Percentiles rank a stretch among this genome's conserved stretches.
Conservation (phyloP, 2,797 vertebrate species). For the Sylvilagus floridanus region DNA sequence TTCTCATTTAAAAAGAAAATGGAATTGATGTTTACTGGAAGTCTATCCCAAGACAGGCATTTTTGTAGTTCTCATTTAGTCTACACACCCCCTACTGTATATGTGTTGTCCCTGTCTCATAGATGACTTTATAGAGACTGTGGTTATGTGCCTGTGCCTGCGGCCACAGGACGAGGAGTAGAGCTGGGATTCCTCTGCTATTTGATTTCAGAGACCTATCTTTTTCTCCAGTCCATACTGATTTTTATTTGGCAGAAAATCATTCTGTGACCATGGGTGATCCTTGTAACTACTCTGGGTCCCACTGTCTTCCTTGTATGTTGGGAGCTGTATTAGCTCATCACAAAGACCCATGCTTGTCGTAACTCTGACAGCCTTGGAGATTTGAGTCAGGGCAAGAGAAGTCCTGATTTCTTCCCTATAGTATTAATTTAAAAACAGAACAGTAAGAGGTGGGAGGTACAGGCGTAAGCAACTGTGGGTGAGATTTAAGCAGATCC, state of each 20-base stretch:
- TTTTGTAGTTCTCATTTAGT: slow-evolving; percentile 21
- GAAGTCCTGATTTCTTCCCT: not conserved
- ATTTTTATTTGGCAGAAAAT: slow-evolving; percentile 58
- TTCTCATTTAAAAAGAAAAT: slow-evolving; percentile 28
- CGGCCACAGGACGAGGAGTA: not conserved
- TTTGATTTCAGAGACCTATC: slow-evolving; percentile 22
- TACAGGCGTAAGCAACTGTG: not conserved
- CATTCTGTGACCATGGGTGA: not conserved
- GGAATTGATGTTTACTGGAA: slow-evolving; percentile 24
- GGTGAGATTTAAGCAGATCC: not conserved
- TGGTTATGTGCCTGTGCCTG: not conserved
- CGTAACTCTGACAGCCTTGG: not conserved
- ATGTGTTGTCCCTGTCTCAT: slow-evolving; percentile 42
- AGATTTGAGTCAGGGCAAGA: not conserved
- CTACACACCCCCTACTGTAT: not conserved
- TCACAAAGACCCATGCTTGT: not conserved
- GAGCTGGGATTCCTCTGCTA: not conserved
- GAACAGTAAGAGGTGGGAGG: not conserved
- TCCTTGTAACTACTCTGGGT: not conserved
- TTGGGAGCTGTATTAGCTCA: not conserved
- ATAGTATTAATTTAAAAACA: slow-evolving; percentile 16
- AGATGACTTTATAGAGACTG: not conserved
- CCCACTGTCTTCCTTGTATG: not conserved
- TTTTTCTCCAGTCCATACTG: not conserved
- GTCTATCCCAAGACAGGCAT: not conserved